phyloP scores from a whole-genome alignment of 2,888 invertebrate species.

The Agrochola circellaris region DNA sequence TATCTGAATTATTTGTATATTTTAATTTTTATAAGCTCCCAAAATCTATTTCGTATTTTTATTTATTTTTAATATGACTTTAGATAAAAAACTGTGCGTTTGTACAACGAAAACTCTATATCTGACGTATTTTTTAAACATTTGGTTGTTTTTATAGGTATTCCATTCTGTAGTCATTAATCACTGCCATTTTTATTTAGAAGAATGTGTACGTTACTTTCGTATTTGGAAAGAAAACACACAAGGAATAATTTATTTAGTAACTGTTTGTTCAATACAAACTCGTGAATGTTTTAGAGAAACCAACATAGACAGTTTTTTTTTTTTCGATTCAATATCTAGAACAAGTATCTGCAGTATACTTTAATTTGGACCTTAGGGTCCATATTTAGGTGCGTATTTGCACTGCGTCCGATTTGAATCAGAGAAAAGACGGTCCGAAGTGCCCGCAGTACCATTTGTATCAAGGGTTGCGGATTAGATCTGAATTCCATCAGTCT shows the following conservation, averaged over 20 bases:
- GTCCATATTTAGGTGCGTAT: too few relatives aligned
- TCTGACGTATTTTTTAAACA: background rate
- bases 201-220: background rate
- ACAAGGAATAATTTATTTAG: background rate
- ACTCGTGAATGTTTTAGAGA: background rate
- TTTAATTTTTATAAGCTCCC: conserved; percentile 21
- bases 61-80: conserved; percentile 13
- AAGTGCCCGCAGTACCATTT: too few relatives aligned
- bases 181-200: conserved; percentile 55
- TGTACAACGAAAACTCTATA: conserved; percentile 48
- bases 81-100: conserved; percentile 21
- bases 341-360: background rate
- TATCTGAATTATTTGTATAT: conserved; percentile 49
- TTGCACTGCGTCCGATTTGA: too few relatives aligned
- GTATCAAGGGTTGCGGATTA: too few relatives aligned
- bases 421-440: too few relatives aligned
- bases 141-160: conserved; percentile 11
- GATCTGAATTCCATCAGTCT: too few relatives aligned
- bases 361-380: too few relatives aligned
- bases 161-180: conserved; percentile 32
- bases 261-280: background rate
- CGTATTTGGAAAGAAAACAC: background rate
- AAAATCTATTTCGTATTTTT: conserved; percentile 28
- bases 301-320: background rate
- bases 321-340: background rate